These are phyloP conservation scores for Miopithecus talapoin DNA, from an alignment of 2,797 vertebrate genomes.

Conservation along the genomic window DNA sequence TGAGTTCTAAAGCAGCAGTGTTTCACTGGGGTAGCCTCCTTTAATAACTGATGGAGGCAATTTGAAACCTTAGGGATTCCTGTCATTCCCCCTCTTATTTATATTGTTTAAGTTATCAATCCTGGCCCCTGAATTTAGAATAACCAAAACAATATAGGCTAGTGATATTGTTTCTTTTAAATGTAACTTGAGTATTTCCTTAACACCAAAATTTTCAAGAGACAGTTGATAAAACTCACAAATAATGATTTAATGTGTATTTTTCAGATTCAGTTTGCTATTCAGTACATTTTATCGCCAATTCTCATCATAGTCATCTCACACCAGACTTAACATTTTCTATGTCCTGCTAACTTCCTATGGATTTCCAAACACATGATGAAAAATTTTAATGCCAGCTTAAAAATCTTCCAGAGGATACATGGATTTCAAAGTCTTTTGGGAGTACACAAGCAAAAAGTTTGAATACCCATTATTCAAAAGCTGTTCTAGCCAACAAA, in stretches of 20 bases:
- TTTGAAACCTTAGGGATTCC: neutral
- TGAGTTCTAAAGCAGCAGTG: neutral
- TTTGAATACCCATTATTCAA: neutral
- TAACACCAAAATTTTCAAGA: neutral
- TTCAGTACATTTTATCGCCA: conserved; percentile 9
- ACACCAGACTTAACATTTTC: conserved; percentile 26
- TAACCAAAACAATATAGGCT: neutral
- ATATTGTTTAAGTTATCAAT: neutral
- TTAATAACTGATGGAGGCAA: neutral
- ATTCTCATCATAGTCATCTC: neutral
- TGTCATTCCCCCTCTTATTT: neutral
- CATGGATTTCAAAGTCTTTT: neutral
- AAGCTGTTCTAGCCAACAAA: neutral
- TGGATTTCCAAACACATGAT: neutral
- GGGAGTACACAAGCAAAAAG: neutral
- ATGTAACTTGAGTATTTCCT: neutral
- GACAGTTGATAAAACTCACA: conserved; percentile 25
- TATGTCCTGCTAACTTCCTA: neutral
- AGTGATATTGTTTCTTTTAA: neutral
- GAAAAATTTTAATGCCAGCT: neutral
- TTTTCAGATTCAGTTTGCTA: conserved; percentile 39
- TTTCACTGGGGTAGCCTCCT: neutral
- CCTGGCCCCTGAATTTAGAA: conserved; percentile 28
- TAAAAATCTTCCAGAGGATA: neutral
- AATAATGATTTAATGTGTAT: neutral